Evolutionary conservation across 2,113 vertebrate species (phyloP), one percentile per base, ranked within the genome.

Genomic region (Urocynchramus pylzowi): DNA sequence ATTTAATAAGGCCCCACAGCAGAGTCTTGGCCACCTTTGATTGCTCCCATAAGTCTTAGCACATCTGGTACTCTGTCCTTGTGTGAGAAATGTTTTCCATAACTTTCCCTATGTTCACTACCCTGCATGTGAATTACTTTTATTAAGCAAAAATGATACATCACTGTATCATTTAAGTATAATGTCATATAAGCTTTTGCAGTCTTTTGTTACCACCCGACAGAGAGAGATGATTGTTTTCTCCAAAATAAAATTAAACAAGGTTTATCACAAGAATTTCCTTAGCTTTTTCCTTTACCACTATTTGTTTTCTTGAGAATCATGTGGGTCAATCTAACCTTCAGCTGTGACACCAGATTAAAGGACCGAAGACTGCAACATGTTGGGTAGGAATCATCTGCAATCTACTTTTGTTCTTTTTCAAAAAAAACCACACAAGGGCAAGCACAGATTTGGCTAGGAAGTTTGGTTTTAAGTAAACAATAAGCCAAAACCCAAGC

Each of bases 11-110:
- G 98, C 98, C 98, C 98, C 96, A 98, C 98, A 98, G 98, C 98
- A 98, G 98, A 99, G 98, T 98, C 98, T 98, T 99, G 99, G 98
- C 98, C 98, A 99, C 98, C 98, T 99, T 98, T 99, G 99, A 99
- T 99, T 99, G 99, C 98, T 99, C 99, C 98, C 98, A 99, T 99
- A 99, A 99, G 99, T 99, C 99, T 99, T 98, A 98, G 98, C 98
- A 99, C 99, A 99, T 99, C 98, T 99, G 99, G 98, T 97, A 97
- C 97, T 97, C 98, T 99, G 98, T 99, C 99, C 98, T 99, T 99
- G 98, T 96, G 97, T 99, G 98, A 99, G 98, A 99, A 98, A 99
- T 99, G 98, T 98, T 99, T 99, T 99, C 99, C 98, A 99, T 99
- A 99, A 99, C 98, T 99, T 99, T 98, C 97, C 95, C 98, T 98